phyloP scores from a whole-genome alignment of 2,797 vertebrate species.

The Dallia pectoralis region DNA sequence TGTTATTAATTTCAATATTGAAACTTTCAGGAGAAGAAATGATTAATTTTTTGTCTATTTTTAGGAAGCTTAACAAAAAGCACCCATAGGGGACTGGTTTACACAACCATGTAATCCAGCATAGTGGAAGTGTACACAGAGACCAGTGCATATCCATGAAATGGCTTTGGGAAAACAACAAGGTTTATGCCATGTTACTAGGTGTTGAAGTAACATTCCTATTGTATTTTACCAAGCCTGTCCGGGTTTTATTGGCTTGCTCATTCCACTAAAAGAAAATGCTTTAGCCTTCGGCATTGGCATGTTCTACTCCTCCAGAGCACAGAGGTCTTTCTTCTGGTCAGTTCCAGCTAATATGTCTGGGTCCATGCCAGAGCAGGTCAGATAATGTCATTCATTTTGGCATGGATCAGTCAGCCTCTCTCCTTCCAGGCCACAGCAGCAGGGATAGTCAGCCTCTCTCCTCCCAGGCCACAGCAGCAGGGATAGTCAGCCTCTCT shows the following conservation, averaged over 20 bases:
- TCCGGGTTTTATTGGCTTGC: too few relatives aligned
- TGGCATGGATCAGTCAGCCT: background rate
- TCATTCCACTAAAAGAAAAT: background rate
- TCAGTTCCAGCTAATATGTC: slow-evolving; percentile 15
- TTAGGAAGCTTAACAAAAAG: background rate
- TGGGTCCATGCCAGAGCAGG: slow-evolving; percentile 8
- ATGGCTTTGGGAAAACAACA: background rate
- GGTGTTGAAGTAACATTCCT: too few relatives aligned
- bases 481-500: background rate
- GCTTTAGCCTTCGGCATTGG: background rate
- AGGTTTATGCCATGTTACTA: too few relatives aligned
- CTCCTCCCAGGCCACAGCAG: background rate
- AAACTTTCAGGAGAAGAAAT: background rate
- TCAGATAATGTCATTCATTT: background rate
- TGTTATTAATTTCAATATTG: background rate
- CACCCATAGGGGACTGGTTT: background rate
- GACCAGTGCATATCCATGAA: background rate
- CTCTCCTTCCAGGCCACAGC: background rate
- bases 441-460: background rate
- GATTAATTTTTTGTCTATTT: background rate
- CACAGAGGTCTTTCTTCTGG: background rate
- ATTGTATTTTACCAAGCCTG: too few relatives aligned
- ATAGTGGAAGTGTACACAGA: background rate
- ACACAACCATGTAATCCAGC: background rate
- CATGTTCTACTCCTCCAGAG: background rate